Percentiles rank a stretch among this genome's conserved stretches.
Conservation (phyloP, 1,140 invertebrate genomes). For the Physella acuta region DNA sequence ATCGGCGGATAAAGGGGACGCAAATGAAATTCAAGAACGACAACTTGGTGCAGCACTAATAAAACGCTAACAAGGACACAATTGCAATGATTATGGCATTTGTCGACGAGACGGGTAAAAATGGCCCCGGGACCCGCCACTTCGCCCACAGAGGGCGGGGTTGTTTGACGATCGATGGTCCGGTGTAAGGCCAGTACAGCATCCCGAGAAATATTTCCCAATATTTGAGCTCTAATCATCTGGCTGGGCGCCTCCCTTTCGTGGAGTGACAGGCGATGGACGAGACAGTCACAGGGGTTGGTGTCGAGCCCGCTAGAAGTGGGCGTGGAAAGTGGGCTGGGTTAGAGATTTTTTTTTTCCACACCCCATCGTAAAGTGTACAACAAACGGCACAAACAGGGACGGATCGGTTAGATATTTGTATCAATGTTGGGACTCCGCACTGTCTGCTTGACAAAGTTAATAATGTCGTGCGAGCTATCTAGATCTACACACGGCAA, state of each 20-base stretch:
- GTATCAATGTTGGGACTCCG: not conserved
- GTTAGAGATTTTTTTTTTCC: not conserved
- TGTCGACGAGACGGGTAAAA: too few relatives aligned
- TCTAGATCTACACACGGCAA: too few relatives aligned
- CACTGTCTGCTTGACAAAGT: too few relatives aligned
- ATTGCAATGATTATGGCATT: too few relatives aligned
- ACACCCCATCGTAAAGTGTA: not conserved
- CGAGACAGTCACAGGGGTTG: not conserved
- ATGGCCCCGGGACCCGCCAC: too few relatives aligned
- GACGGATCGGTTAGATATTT: not conserved
- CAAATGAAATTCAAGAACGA: too few relatives aligned
- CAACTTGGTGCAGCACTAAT: too few relatives aligned
- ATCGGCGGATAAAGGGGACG: too few relatives aligned
- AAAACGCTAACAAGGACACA: too few relatives aligned
- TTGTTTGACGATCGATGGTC: slow-evolving; percentile 10
- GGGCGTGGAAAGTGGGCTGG: too few relatives aligned
- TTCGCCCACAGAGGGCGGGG: not conserved
- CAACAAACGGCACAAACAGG: not conserved
- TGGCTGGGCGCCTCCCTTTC: slow-evolving; percentile 1
- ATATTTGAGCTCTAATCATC: slow-evolving; percentile 19
- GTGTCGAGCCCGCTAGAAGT: not conserved
- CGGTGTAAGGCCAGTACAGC: not conserved
- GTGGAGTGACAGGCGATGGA: not conserved
- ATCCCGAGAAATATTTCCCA: slow-evolving; percentile 4
- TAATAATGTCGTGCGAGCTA: too few relatives aligned